Evolutionary conservation across 2,888 invertebrate species (phyloP).

Genomic region (Melipona beecheii): DNA sequence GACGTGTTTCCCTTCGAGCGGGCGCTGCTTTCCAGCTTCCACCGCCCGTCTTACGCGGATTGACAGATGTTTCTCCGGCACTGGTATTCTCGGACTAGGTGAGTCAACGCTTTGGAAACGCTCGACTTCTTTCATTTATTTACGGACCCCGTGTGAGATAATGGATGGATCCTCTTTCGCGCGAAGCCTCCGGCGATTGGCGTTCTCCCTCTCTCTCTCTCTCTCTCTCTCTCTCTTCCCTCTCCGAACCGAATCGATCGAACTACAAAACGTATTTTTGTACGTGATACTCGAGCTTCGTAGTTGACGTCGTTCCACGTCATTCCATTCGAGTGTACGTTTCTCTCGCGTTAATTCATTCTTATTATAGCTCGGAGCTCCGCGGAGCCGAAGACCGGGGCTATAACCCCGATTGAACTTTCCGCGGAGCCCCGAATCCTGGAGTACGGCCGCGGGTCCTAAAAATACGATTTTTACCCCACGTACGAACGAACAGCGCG

Average conservation of each 20-base stretch:
- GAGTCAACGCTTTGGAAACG: neutral
- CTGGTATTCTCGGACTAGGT: conserved; percentile 44
- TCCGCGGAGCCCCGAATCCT: neutral
- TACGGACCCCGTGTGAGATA: conserved; percentile 7
- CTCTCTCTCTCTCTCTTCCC: too few relatives aligned
- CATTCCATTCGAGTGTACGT: neutral
- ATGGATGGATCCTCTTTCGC: conserved; percentile 17
- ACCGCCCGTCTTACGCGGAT: conserved; percentile 30
- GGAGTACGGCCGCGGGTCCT: neutral
- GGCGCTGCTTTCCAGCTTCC: neutral
- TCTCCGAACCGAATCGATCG: conserved; percentile 5
- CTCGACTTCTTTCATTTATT: conserved; percentile 35
- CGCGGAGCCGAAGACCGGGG: neutral
- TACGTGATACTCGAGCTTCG: neutral
- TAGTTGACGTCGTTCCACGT: neutral
- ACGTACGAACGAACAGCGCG: neutral
- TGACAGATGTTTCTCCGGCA: conserved; percentile 53
- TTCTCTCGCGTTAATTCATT: conserved; percentile 7
- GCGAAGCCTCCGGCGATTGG: too few relatives aligned
- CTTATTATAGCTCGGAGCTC: neutral
- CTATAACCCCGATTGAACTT: neutral
- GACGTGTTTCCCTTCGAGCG: conserved; percentile 35
- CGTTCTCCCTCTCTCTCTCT: too few relatives aligned
- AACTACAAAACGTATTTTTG: conserved; percentile 10
- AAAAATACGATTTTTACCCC: neutral